phyloP scores from a whole-genome alignment of 2,113 vertebrate genomes.

The Tonatia bakeri region DNA sequence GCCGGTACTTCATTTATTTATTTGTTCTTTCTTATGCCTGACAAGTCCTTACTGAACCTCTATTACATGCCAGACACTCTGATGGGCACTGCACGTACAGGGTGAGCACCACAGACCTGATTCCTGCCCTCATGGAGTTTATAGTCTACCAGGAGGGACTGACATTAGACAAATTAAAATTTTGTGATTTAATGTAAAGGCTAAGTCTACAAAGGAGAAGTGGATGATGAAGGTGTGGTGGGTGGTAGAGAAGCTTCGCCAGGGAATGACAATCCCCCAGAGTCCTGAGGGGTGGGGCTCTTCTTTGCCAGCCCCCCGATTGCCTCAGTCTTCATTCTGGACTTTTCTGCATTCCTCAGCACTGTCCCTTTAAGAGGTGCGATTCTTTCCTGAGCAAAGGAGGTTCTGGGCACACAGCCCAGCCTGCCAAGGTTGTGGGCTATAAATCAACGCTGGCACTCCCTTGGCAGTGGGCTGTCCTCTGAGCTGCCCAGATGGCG shows the following conservation, averaged over 20 bases:
- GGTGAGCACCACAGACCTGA: neutral
- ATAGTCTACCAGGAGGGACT: neutral
- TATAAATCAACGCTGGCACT: slow-evolving; percentile 73
- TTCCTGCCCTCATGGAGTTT: neutral
- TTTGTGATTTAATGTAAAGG: neutral
- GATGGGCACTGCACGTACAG: neutral
- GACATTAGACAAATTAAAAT: neutral
- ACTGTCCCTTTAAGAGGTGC: slow-evolving; percentile 65
- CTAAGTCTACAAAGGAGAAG: neutral
- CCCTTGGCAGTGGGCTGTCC: slow-evolving; percentile 67
- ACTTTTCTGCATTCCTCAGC: neutral
- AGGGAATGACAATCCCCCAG: neutral
- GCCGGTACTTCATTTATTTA: neutral
- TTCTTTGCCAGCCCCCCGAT: neutral
- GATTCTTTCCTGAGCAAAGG: slow-evolving; percentile 41
- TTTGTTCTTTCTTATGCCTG: neutral
- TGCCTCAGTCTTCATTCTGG: neutral
- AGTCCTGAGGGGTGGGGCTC: neutral
- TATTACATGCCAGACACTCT: neutral
- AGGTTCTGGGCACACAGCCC: slow-evolving; percentile 56
- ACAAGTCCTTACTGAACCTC: neutral
- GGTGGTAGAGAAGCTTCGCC: neutral
- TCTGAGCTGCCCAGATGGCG: slow-evolving; percentile 74
- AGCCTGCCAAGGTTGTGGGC: slow-evolving; percentile 55
- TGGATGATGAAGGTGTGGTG: neutral